Evolutionary conservation across 2,888 invertebrate genomes (phyloP).

Genomic region (Caenorhabditis zanzibari): DNA sequence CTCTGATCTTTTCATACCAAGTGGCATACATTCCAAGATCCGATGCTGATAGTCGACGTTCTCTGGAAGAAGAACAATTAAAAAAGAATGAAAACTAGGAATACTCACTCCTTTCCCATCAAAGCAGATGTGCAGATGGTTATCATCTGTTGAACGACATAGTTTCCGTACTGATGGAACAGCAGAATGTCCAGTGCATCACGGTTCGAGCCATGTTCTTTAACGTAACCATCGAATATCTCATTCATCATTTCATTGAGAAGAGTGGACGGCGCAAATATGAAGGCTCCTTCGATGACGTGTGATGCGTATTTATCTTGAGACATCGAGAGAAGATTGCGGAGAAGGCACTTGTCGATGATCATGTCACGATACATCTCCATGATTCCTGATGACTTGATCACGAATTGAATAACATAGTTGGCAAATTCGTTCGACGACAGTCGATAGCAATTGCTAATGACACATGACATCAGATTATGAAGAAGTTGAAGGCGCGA

Average conservation of each 20-base stretch:
- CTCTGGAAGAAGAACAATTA: conserved; percentile 24
- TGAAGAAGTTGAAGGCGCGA: conserved; percentile 49
- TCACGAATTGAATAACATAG: conserved; percentile 78
- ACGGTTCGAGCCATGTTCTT: conserved; percentile 66
- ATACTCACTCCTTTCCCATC: conserved; percentile 62
- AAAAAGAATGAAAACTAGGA: neutral
- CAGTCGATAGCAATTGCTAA: conserved; percentile 65
- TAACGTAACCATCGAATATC: conserved; percentile 75
- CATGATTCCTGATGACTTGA: conserved; percentile 67
- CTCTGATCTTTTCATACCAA: conserved; percentile 57
- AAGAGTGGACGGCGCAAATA: conserved; percentile 63
- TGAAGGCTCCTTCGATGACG: conserved; percentile 78
- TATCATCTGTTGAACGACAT: conserved; percentile 80
- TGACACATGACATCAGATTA: conserved; percentile 53
- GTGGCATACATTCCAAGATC: conserved; percentile 38
- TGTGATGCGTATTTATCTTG: conserved; percentile 80
- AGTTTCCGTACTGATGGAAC: conserved; percentile 81
- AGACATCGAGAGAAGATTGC: conserved; percentile 76
- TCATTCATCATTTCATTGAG: conserved; percentile 75
- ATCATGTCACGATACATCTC: conserved; percentile 71
- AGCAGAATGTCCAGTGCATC: conserved; percentile 77
- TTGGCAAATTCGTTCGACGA: conserved; percentile 78
- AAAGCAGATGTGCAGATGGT: conserved; percentile 66
- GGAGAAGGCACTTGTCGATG: conserved; percentile 75
- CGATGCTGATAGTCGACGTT: conserved; percentile 36